These are phyloP conservation scores for Poeciliopsis turneri DNA, from an alignment of 2,797 vertebrate genomes.

Conservation along the genomic window DNA sequence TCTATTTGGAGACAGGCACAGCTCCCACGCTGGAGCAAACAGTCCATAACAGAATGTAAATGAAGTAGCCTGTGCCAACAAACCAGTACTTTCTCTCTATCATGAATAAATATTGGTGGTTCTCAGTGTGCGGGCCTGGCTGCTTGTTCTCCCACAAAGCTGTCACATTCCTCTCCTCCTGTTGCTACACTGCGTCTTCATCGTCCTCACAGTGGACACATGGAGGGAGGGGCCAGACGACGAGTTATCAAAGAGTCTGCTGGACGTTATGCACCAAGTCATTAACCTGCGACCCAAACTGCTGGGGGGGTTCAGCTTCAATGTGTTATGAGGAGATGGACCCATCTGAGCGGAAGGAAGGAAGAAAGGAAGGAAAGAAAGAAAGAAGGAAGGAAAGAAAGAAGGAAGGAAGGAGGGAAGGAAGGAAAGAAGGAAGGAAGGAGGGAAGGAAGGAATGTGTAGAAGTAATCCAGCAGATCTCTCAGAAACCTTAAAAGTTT, in stretches of 20 bases:
- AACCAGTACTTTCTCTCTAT: slow-evolving; percentile 77
- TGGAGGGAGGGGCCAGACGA: slow-evolving; percentile 30
- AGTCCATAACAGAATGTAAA: slow-evolving; percentile 84
- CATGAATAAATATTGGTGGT: slow-evolving; percentile 83
- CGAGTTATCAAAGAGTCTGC: slow-evolving; percentile 74
- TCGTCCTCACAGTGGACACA: slow-evolving; percentile 40
- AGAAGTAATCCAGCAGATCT: not conserved
- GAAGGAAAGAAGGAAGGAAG: not conserved
- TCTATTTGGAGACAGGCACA: slow-evolving; percentile 70
- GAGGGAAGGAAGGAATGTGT: not conserved
- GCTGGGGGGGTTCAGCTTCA: slow-evolving; percentile 48
- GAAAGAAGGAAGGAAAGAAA: not conserved
- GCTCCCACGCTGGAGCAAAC: slow-evolving; percentile 73
- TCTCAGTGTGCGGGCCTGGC: slow-evolving; percentile 64
- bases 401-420: not conserved
- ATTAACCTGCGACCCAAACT: slow-evolving; percentile 79
- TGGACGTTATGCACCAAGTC: slow-evolving; percentile 77
- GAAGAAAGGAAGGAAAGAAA: accelerated
- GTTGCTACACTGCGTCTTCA: slow-evolving; percentile 68
- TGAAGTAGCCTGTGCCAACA: slow-evolving; percentile 84
- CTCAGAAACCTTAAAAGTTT: not conserved
- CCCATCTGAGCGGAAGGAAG: slow-evolving; percentile 53
- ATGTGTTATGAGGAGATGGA: slow-evolving; percentile 54
- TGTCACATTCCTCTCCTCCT: slow-evolving; percentile 73
- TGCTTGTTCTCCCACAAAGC: slow-evolving; percentile 65